Conservation (phyloP, 2,113 vertebrate species). For the rat (Rattus norvegicus) region DNA sequence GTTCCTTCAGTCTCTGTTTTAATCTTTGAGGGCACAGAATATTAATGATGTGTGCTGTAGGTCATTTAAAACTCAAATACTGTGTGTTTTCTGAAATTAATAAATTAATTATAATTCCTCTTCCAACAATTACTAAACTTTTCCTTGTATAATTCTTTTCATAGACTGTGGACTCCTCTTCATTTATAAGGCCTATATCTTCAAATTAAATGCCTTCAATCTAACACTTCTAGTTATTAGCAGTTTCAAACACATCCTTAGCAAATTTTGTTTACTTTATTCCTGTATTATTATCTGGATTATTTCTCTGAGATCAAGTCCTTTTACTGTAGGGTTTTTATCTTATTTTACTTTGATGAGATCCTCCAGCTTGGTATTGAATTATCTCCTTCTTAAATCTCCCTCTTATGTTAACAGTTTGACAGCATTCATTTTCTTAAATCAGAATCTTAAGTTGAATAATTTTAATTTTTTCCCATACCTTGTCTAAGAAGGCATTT, state of each 20-base stretch:
- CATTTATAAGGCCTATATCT: background rate
- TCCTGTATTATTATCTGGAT: background rate
- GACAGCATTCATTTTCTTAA: background rate
- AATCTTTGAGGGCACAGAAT: background rate
- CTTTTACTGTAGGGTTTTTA: background rate
- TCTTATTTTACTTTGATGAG: background rate
- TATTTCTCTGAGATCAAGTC: conserved; percentile 6
- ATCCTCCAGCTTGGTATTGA: background rate
- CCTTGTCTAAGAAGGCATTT: background rate
- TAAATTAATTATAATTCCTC: background rate
- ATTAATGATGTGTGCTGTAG: background rate
- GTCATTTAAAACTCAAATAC: background rate
- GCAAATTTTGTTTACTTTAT: background rate
- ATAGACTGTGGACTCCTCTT: background rate
- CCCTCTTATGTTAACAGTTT: background rate
- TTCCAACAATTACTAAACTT: background rate
- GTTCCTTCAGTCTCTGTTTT: too few species aligned
- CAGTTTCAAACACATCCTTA: background rate
- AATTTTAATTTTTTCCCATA: background rate
- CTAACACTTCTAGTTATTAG: background rate
- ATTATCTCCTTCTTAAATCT: background rate
- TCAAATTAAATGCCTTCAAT: background rate
- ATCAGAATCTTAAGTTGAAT: background rate
- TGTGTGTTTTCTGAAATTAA: background rate
- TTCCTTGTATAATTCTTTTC: background rate